phyloP scores from a whole-genome alignment of 2,797 vertebrate genomes.

The Holocentrus rufus region DNA sequence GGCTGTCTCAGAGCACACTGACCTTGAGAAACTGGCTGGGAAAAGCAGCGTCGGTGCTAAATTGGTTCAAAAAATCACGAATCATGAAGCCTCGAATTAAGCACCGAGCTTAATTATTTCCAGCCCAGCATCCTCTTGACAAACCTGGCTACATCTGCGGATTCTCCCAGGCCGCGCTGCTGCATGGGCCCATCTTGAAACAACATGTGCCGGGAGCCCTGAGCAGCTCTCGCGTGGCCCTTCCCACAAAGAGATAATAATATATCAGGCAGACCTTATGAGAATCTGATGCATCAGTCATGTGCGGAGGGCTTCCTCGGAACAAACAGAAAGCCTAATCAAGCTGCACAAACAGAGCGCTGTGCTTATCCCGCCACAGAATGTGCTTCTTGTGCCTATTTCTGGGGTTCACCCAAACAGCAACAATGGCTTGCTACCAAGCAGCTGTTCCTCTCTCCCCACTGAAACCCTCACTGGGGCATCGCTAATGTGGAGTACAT shows the following conservation, averaged over 20 bases:
- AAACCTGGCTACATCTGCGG: background rate
- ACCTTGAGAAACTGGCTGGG: slow-evolving; percentile 49
- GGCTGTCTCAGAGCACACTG: slow-evolving; percentile 26
- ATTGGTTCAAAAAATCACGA: slow-evolving; percentile 37
- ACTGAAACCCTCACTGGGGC: slow-evolving; percentile 39
- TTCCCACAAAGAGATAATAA: slow-evolving; percentile 23
- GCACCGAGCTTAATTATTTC: background rate
- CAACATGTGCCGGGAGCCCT: background rate
- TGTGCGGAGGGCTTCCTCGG: slow-evolving; percentile 21
- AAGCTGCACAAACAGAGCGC: slow-evolving; percentile 44
- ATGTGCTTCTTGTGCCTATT: slow-evolving; percentile 44
- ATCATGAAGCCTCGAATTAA: background rate
- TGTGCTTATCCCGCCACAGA: slow-evolving; percentile 44
- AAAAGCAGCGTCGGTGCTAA: slow-evolving; percentile 37
- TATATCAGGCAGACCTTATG: slow-evolving; percentile 25
- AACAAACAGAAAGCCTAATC: slow-evolving; percentile 39
- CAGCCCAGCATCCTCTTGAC: slow-evolving; percentile 8
- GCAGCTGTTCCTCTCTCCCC: slow-evolving; percentile 43
- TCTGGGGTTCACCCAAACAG: slow-evolving; percentile 42
- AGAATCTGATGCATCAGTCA: slow-evolving; percentile 27
- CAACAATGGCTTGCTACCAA: slow-evolving; percentile 40
- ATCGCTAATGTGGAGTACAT: slow-evolving; percentile 35
- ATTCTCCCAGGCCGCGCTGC: background rate
- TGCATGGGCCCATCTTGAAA: background rate
- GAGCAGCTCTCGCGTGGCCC: background rate